Base-by-base conservation (phyloP, 2,797 vertebrate genomes). In the Iguana delicatissima region DNA sequence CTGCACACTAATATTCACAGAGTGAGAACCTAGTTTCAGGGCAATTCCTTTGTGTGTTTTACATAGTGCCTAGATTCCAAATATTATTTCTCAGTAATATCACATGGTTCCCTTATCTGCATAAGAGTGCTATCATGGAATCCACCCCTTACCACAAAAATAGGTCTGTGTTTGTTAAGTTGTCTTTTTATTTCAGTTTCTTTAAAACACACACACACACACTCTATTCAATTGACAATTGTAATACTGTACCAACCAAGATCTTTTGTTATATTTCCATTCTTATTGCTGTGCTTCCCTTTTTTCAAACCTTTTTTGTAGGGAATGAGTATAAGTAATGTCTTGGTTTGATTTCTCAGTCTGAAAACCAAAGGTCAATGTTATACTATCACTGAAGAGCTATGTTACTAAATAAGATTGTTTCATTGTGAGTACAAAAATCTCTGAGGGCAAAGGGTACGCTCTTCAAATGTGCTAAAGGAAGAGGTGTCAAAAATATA, bases 381-480 rank as follows among this genome's bases (percentile, higher is more conserved):
- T 72, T 72, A 69, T 18, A 59, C 38, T 85, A 77, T 74, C 76
- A 81, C 29, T 69, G 4, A n/a, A 89, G 72, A 35, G 46, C 8
- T n/a, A 12, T 59, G 35, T 55, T 91, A 42, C 24, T 84, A 79
- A 69, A 57, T 87, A 46, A 67, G 8, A 55, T 82, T 67, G 46
- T 83, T 67, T 69, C 69, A 55, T 76, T 14, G 1, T 69, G 79
- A 89, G 69, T 83, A 26, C 5, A 82, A 79, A 76, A 77, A 83
- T 57, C 59, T 69, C 18, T 50, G 72, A 72, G 29, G 22, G 38
- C n/a, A 89, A 89, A 92, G 52, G 59, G 24, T 76, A 88, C 0
- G 52, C 50, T 8, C 35, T 57, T 90, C 80, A 73, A 35, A 72
- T 57, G 69, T 86, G 35, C 35, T 89, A 50, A 89, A 86, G 12